Conservation (phyloP, 2,888 invertebrate genomes). For the Ligdia adustata region DNA sequence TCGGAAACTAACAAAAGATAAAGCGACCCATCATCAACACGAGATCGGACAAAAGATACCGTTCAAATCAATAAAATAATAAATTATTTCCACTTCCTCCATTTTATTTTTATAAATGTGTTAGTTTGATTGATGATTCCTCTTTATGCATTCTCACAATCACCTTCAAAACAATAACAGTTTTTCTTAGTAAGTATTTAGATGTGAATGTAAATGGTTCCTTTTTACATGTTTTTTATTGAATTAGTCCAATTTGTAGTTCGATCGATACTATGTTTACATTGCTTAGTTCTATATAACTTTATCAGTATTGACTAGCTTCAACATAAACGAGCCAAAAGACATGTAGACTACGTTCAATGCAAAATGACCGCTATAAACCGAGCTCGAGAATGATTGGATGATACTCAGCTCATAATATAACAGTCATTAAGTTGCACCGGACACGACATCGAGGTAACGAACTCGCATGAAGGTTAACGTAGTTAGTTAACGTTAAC, state of each 20-base stretch:
- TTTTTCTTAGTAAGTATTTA: too few relatives aligned
- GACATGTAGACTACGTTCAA: constrained; percentile 8
- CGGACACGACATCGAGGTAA: constrained; percentile 54
- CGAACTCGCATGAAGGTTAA: constrained; percentile 63
- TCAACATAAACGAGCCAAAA: constrained; percentile 4
- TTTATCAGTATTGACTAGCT: constrained; percentile 1
- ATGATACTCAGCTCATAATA: constrained; percentile 32
- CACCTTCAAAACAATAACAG: constrained; percentile 7
- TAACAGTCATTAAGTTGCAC: constrained; percentile 32
- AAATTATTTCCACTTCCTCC: constrained; percentile 75
- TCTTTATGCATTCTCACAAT: constrained; percentile 31
- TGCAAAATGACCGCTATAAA: constrained; percentile 17
- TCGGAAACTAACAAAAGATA: constrained; percentile 59
- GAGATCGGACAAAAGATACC: constrained; percentile 77
- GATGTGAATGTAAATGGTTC: too few relatives aligned
- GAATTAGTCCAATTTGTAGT: too few relatives aligned
- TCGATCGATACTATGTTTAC: too few relatives aligned
- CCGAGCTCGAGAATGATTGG: constrained; percentile 28
- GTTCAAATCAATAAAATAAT: constrained; percentile 80
- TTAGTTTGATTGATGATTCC: constrained; percentile 77
- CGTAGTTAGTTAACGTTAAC: constrained; percentile 68
- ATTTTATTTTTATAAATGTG: constrained; percentile 72
- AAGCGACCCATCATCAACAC: constrained; percentile 64
- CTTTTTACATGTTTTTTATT: too few relatives aligned
- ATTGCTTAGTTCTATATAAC: background rate